phyloP scores from a whole-genome alignment of 2,888 invertebrate species.

The Therioaphis trifolii region DNA sequence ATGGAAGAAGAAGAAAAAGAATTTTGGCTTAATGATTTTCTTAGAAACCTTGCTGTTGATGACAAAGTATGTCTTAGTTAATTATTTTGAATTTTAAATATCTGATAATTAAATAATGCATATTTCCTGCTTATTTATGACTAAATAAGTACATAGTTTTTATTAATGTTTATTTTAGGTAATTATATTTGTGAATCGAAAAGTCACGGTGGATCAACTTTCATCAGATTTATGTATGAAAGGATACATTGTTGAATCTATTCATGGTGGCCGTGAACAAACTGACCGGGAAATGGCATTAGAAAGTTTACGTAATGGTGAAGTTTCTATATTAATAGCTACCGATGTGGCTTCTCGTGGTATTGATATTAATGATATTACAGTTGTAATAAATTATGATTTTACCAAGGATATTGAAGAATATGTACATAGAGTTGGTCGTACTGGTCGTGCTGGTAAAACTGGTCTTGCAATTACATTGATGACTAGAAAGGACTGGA shows the following conservation, averaged over 20 bases:
- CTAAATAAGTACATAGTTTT: no score
- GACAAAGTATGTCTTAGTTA: constrained; percentile 31
- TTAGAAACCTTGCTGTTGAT: constrained; percentile 14
- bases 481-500: constrained; percentile 85
- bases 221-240: constrained; percentile 81
- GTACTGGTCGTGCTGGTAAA: constrained; percentile 92
- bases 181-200: constrained; percentile 91
- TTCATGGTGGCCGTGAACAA: constrained; percentile 92
- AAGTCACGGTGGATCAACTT: constrained; percentile 84
- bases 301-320: constrained; percentile 82
- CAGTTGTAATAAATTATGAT: constrained; percentile 88
- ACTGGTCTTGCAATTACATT: constrained; percentile 86
- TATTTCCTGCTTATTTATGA: neutral
- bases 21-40: constrained; percentile 40
- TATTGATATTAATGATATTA: constrained; percentile 88
- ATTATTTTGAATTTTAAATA: constrained; percentile 23
- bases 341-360: constrained; percentile 97
- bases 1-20: constrained; percentile 80
- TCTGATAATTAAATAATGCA: neutral
- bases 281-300: constrained; percentile 76
- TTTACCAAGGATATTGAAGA: constrained; percentile 95
- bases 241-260: constrained; percentile 79
- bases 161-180: constrained; percentile 72
- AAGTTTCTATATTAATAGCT: constrained; percentile 86
- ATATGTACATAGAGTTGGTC: constrained; percentile 94